phyloP scores from a whole-genome alignment of 1,140 invertebrate species.

The Latrodectus geometricus region DNA sequence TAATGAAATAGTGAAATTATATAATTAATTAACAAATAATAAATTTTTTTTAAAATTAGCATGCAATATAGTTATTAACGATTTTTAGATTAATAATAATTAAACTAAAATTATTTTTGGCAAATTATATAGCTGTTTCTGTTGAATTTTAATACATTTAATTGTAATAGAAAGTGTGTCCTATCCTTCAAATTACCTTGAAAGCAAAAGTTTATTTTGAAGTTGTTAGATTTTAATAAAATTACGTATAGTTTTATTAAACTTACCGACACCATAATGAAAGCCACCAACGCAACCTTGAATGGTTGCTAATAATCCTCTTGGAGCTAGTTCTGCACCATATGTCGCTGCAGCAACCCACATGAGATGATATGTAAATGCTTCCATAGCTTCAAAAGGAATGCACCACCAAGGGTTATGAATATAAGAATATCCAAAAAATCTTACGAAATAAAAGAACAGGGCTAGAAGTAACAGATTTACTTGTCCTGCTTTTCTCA shows the following conservation, averaged over 20 bases:
- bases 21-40: no score
- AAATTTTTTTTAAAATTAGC: no score
- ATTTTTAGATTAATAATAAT: no score
- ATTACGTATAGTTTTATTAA: neutral
- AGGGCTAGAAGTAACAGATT: conserved; percentile 86
- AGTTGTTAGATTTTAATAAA: neutral
- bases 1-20: no score
- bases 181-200: no score
- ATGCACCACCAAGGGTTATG: conserved; percentile 84
- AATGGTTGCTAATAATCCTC: conserved; percentile 83
- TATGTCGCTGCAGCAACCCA: conserved; percentile 87
- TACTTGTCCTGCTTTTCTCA: conserved; percentile 81
- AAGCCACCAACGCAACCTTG: conserved; percentile 84
- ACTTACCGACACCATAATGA: conserved; percentile 83
- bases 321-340: conserved; percentile 81
- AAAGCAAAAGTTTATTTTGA: no score
- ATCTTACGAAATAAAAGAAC: conserved; percentile 82
- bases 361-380: conserved; percentile 83
- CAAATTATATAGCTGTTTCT: neutral
- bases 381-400: conserved; percentile 85
- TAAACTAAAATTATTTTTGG: neutral
- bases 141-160: neutral
- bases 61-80: no score
- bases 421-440: conserved; percentile 83
- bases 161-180: neutral